These are phyloP conservation scores for Harpagoxenus sublaevis DNA, from an alignment of 2,888 invertebrate species.

Conservation along the genomic window DNA sequence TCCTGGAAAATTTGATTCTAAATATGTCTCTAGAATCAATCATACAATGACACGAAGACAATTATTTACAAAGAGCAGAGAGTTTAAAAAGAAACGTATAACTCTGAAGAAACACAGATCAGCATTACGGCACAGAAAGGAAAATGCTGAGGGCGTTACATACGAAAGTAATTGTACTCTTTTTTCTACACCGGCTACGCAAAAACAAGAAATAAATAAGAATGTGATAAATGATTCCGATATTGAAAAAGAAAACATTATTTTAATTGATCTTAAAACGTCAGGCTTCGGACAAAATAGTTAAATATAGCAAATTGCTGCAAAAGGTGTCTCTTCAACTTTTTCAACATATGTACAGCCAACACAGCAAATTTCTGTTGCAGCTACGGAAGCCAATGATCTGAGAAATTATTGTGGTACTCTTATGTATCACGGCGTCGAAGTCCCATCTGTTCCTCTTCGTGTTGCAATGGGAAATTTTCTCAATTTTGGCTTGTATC, in stretches of 20 bases:
- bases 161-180: background rate
- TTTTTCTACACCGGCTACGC: too few species aligned
- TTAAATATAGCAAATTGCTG: slow-evolving; percentile 18
- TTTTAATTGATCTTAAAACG: background rate
- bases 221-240: too few species aligned
- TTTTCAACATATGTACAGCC: background rate
- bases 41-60: background rate
- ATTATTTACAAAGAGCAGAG: too few species aligned
- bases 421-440: background rate
- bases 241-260: background rate
- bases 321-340: background rate
- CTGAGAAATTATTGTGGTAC: background rate
- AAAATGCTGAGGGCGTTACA: background rate
- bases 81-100: background rate
- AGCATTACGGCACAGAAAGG: background rate
- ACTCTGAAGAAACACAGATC: background rate
- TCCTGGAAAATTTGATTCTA: background rate
- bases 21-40: background rate
- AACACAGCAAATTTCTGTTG: background rate
- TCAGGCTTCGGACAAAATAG: background rate
- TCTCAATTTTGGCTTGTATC: background rate
- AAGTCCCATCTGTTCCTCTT: slow-evolving; percentile 6
- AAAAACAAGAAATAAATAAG: too few species aligned
- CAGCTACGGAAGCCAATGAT: background rate
- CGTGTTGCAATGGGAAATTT: background rate